Evolutionary conservation across 2,113 vertebrate species (phyloP).

Genomic region (Micromys minutus): DNA sequence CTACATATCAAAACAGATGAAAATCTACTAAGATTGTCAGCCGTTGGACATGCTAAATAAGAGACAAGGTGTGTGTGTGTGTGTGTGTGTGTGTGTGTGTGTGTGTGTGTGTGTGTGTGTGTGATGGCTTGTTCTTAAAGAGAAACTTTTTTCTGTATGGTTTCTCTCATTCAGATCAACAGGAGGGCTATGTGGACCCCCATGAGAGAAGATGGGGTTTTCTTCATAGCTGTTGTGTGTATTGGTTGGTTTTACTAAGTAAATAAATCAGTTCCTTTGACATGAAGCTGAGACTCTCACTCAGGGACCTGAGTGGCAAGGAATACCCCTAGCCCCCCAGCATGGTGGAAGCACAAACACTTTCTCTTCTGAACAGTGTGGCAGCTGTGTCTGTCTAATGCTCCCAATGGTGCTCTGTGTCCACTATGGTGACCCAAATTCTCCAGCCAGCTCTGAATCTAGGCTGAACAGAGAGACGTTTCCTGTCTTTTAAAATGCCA

Average conservation of each 20-base stretch:
- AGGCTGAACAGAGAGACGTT: neutral
- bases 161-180: neutral
- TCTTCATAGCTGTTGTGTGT: neutral
- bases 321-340: neutral
- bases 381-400: neutral
- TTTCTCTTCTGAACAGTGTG: neutral
- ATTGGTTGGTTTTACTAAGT: neutral
- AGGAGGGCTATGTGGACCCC: neutral
- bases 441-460: neutral
- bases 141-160: neutral
- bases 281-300: neutral
- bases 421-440: neutral
- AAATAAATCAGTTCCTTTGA: neutral
- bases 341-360: neutral
- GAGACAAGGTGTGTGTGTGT: too few species aligned
- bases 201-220: neutral
- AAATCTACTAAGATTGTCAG: slow-evolving; percentile 62
- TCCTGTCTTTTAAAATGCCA: neutral
- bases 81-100: too few species aligned
- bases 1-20: slow-evolving; percentile 1
- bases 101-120: too few species aligned
- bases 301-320: too few species aligned
- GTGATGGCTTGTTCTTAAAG: neutral
- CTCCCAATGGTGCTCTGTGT: neutral
- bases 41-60: neutral